phyloP scores from a whole-genome alignment of 2,113 vertebrate species.

The Nothoprocta perdicaria region DNA sequence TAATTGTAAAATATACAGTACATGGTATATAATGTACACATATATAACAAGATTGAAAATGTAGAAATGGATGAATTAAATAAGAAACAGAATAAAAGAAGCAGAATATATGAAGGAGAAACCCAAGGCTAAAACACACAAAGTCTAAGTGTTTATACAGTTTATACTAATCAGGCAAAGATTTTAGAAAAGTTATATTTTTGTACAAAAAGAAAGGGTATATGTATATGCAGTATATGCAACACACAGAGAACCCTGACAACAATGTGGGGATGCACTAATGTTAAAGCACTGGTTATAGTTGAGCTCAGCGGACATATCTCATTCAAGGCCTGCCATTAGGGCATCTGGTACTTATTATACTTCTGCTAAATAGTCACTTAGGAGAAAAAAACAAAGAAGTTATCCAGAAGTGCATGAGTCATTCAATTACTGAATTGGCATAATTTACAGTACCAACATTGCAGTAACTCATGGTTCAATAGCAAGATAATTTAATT shows the following conservation, averaged over 20 bases:
- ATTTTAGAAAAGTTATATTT: not conserved
- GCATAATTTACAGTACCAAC: not conserved
- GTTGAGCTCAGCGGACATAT: not conserved
- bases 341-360: constrained; percentile 21
- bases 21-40: too few species aligned
- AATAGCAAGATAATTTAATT: not conserved
- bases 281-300: not conserved
- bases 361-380: not conserved
- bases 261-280: not conserved
- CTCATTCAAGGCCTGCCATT: constrained; percentile 6
- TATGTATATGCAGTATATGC: not conserved
- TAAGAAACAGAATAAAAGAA: not conserved
- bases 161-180: not conserved
- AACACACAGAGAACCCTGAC: not conserved
- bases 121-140: not conserved
- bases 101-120: not conserved
- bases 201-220: not conserved
- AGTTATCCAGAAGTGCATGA: constrained; percentile 12
- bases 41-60: not conserved
- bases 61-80: not conserved
- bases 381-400: not conserved
- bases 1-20: not conserved
- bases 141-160: not conserved
- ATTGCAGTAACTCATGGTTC: not conserved
- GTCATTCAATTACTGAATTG: not conserved